Conservation (phyloP, 2,113 vertebrate genomes). For the Cepphus grylle region DNA sequence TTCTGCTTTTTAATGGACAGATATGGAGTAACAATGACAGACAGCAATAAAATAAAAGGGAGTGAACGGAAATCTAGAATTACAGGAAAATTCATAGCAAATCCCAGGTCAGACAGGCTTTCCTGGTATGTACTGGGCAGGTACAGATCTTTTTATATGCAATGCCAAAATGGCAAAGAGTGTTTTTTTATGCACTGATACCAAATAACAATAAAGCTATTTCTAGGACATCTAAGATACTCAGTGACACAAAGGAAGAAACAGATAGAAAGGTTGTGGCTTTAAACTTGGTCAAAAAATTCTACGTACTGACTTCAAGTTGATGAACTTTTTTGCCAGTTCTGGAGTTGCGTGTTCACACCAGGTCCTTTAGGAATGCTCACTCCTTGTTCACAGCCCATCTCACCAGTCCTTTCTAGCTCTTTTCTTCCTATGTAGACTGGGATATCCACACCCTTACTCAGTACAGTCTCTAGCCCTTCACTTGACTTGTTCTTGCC, state of each 20-base stretch:
- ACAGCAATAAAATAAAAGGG: not conserved
- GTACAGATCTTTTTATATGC: not conserved
- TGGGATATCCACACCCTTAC: not conserved
- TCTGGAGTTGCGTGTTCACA: not conserved
- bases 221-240: not conserved
- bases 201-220: not conserved
- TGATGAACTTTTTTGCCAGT: not conserved
- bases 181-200: not conserved
- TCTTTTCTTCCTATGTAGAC: not conserved
- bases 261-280: not conserved
- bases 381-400: not conserved
- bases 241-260: not conserved
- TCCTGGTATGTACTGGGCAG: not conserved
- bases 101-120: not conserved
- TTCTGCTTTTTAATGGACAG: not conserved
- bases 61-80: not conserved
- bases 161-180: not conserved
- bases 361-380: not conserved
- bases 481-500: not conserved
- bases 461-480: not conserved
- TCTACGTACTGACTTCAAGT: not conserved
- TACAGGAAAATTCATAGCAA: not conserved
- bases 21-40: not conserved
- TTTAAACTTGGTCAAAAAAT: not conserved
- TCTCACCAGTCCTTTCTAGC: not conserved